These are phyloP conservation scores for Cactoblastis cactorum DNA, from an alignment of 2,888 invertebrate genomes.

Conservation along the genomic window DNA sequence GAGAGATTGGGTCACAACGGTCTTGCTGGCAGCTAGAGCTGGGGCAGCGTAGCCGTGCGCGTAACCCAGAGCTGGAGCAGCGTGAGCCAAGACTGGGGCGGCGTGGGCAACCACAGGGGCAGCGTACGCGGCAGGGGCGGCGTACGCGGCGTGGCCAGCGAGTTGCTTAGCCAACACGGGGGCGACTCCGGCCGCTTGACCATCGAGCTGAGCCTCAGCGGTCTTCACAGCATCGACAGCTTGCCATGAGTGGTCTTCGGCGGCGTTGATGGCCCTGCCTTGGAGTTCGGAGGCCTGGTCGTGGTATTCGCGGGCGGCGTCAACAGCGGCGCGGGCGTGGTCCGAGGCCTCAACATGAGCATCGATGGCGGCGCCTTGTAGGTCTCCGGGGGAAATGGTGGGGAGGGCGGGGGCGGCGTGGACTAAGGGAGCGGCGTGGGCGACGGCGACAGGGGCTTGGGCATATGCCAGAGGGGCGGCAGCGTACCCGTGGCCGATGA, in stretches of 20 bases:
- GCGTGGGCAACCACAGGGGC: constrained; percentile 30
- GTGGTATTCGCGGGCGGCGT: constrained; percentile 64
- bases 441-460: constrained; percentile 41
- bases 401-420: constrained; percentile 49
- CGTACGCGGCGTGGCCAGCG: constrained; percentile 49
- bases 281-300: constrained; percentile 71
- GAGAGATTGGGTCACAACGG: constrained; percentile 56
- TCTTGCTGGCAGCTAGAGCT: constrained; percentile 43
- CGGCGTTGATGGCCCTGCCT: constrained; percentile 69
- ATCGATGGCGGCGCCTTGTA: constrained; percentile 67
- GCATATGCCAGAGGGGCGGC: constrained; percentile 34
- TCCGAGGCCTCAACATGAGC: constrained; percentile 68
- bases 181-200: constrained; percentile 68
- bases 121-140: constrained; percentile 30
- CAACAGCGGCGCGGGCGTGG: constrained; percentile 67
- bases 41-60: constrained; percentile 33
- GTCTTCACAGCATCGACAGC: constrained; percentile 69
- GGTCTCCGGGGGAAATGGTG: constrained; percentile 69
- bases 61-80: constrained; percentile 23
- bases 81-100: constrained; percentile 29
- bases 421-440: constrained; percentile 41
- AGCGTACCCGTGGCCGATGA: constrained; percentile 34
- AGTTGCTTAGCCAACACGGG: constrained; percentile 68
- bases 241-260: constrained; percentile 71
- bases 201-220: constrained; percentile 64